Evolutionary conservation across 2,888 invertebrate species (phyloP).

Genomic region (Plebejus melissa): DNA sequence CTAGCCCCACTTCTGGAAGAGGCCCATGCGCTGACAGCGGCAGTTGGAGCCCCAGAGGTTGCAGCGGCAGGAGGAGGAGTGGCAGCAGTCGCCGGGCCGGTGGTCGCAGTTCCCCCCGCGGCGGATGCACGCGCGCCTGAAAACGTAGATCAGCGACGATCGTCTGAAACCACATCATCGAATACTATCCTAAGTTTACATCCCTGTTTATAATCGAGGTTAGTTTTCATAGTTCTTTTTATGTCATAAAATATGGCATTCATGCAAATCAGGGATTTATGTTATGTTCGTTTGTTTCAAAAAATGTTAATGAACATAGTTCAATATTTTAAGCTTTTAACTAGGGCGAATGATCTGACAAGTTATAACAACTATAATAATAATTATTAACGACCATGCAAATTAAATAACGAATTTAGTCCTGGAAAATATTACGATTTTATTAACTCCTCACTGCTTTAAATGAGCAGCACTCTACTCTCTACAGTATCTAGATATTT

Average conservation of each 20-base stretch:
- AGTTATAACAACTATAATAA: no score
- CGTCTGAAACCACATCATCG: constrained; percentile 85
- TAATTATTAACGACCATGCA: no score
- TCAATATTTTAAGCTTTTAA: no score
- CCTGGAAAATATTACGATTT: no score
- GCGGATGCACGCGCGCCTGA: constrained; percentile 89
- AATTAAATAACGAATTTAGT: no score
- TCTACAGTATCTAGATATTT: no score
- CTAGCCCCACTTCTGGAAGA: constrained; percentile 92
- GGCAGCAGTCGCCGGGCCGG: constrained; percentile 91
- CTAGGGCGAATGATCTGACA: no score
- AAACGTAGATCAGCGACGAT: constrained; percentile 91
- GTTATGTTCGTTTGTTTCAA: no score
- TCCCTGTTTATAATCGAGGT: constrained; percentile 40
- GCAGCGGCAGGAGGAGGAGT: constrained; percentile 91
- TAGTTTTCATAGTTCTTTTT: constrained; percentile 36
- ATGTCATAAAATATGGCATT: not conserved
- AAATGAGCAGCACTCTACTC: no score
- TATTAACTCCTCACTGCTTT: no score
- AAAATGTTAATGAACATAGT: no score
- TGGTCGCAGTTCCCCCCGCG: constrained; percentile 92
- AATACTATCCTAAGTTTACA: constrained; percentile 69
- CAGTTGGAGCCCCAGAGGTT: constrained; percentile 94
- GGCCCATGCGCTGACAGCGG: constrained; percentile 91
- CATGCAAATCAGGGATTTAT: not conserved